Base-by-base conservation (phyloP, 2,888 invertebrate genomes). In the Brenthis daphne region DNA sequence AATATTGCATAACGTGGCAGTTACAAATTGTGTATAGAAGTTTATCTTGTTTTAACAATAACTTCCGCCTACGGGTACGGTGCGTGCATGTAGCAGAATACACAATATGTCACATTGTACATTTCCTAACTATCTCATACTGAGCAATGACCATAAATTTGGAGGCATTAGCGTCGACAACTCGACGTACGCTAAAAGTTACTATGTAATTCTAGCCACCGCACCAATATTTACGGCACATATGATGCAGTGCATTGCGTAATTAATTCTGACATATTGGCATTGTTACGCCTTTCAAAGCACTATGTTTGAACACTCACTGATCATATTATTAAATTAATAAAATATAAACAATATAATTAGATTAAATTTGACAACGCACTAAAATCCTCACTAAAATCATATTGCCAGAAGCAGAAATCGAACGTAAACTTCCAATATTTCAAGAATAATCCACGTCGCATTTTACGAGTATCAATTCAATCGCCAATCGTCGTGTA, bases 111-210 rank as follows among this genome's bases (percentile, higher is more conserved):
- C 64, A 61, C 65, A 61, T 67, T 60, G 67, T 69, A 73, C 63
- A 60, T 68, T 64, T 67, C 64, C 67, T 57, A 67, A 66, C 72
- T 72, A 65, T 69, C 68, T 73, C 71, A 71, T 71, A 68, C 65
- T 64, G 69, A 66, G 68, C 71, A 64, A 69, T 60, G 64, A 71
- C 53, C 63, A 71, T 73, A 73, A 73, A 73, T 73, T 68, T 64
- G 51, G 67, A 64, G 67, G 69, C 71, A 71, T 67, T 71, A 61
- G 71, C 69, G 67, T 63, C 67, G 56, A 67, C 67, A 67, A 63
- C 54, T 61, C 58, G 65, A 67, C 73, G 65, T 71, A 66, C 69
- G 65, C 68, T 68, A 71, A 73, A 73, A 73, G 69, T 73, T 71
- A 69, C 69, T 67, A 63, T 69, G 69, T 71, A 67, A 69, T 71